Conservation (phyloP, 2,888 invertebrate genomes). For the Quadroppia sp. region DNA sequence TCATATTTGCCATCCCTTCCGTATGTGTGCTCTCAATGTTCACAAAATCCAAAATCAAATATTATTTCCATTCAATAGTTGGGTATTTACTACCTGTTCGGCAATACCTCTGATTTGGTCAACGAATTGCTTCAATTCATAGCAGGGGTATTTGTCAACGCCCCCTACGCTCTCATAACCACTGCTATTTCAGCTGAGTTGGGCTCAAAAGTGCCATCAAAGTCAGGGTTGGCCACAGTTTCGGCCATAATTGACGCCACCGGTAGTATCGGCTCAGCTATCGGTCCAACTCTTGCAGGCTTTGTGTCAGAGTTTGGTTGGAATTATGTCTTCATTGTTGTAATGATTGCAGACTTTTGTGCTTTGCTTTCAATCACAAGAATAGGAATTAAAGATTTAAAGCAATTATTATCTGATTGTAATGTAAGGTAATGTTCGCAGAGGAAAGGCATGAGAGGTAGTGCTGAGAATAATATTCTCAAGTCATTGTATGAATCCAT, state of each 20-base stretch:
- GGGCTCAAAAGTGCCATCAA: conserved; percentile 77
- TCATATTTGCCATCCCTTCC: conserved; percentile 70
- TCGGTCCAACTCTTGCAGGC: conserved; percentile 84
- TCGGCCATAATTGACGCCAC: conserved; percentile 96
- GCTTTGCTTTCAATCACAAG: conserved; percentile 49
- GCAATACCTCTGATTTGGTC: background rate
- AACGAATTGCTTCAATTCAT: conserved; percentile 17
- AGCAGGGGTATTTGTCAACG: conserved; percentile 69
- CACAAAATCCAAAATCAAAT: background rate
- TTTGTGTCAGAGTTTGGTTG: conserved; percentile 65
- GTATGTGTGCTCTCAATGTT: background rate
- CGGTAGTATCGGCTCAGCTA: conserved; percentile 84
- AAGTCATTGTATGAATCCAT: too few species aligned
- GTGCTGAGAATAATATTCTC: too few species aligned
- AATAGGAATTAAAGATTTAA: conserved; percentile 25
- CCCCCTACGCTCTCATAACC: conserved; percentile 91
- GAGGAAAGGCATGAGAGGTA: too few species aligned
- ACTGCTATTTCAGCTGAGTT: conserved; percentile 92
- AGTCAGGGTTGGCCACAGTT: conserved; percentile 87
- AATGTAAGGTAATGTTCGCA: background rate
- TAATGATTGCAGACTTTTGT: conserved; percentile 53
- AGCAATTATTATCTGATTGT: background rate
- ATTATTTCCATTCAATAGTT: conserved; percentile 29
- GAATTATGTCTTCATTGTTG: conserved; percentile 55
- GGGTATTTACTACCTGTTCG: background rate